Evolutionary conservation across 2,888 invertebrate species (phyloP).

Genomic region (Melanotus villosus): DNA sequence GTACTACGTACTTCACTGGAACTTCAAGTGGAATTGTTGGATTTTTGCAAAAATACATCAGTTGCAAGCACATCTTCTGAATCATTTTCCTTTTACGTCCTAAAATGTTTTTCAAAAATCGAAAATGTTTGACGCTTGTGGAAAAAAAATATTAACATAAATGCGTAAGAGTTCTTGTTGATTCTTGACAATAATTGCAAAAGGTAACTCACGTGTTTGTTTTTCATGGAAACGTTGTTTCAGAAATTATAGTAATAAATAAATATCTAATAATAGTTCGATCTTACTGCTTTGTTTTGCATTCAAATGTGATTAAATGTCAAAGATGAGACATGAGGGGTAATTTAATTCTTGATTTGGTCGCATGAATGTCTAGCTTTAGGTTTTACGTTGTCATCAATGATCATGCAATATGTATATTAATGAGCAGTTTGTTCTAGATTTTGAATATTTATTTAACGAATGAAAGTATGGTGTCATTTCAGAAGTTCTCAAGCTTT

Average conservation of each 20-base stretch:
- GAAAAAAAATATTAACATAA: too few species aligned
- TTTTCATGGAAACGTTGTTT: slow-evolving; percentile 8
- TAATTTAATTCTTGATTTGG: slow-evolving; percentile 48
- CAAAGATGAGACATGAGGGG: slow-evolving; percentile 48
- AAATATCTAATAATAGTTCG: slow-evolving; percentile 40
- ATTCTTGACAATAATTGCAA: too few species aligned
- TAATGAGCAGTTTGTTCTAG: slow-evolving; percentile 55
- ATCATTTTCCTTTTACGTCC: too few species aligned
- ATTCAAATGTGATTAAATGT: slow-evolving; percentile 48
- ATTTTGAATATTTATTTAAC: slow-evolving; percentile 51
- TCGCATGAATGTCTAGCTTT: slow-evolving; percentile 46
- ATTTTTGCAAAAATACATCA: too few species aligned
- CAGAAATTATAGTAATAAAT: slow-evolving; percentile 32
- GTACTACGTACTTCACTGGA: too few species aligned
- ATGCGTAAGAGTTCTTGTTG: too few species aligned
- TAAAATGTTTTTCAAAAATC: too few species aligned
- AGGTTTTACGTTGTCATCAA: slow-evolving; percentile 52
- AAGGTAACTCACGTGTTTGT: slow-evolving; percentile 9
- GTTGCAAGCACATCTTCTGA: too few species aligned
- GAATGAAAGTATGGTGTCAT: slow-evolving; percentile 37
- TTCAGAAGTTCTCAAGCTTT: slow-evolving; percentile 28
- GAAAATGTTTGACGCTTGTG: too few species aligned
- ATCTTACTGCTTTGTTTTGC: slow-evolving; percentile 39
- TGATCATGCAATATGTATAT: slow-evolving; percentile 57
- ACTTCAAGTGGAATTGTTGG: too few species aligned